phyloP scores from a whole-genome alignment of 2,888 invertebrate species.

The Holacanthella duospinosa region DNA sequence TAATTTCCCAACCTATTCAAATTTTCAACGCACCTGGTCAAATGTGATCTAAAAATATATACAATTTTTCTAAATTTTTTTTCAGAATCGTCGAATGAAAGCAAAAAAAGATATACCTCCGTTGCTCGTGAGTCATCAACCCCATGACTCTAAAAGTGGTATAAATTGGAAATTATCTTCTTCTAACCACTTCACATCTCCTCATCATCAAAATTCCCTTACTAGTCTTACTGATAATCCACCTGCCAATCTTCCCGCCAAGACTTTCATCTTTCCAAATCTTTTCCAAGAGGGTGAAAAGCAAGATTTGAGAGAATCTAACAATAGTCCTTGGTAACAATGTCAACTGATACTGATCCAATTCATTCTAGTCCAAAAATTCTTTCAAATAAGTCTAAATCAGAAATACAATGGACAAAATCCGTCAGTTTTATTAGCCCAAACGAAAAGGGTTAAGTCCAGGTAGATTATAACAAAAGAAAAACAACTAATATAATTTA shows the following conservation, averaged over 20 bases:
- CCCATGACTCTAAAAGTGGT: background rate
- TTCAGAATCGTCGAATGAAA: conserved; percentile 46
- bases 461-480: background rate
- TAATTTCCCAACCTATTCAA: background rate
- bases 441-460: background rate
- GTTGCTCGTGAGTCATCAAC: background rate
- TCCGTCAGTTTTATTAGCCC: background rate
- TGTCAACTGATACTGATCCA: background rate
- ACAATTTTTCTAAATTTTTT: background rate
- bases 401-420: background rate
- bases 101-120: conserved; percentile 43
- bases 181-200: background rate
- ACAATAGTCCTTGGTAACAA: conserved; percentile 2
- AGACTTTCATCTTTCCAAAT: conserved; percentile 6
- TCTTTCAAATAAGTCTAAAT: background rate
- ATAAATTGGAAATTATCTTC: background rate
- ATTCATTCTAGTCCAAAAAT: background rate
- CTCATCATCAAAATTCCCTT: background rate
- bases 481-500: background rate
- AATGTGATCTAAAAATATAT: background rate
- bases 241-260: conserved; percentile 20
- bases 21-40: background rate
- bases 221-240: conserved; percentile 17
- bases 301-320: background rate
- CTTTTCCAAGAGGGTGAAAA: background rate